Base-by-base conservation (phyloP, 2,113 vertebrate genomes). In the Rallus limicola region DNA sequence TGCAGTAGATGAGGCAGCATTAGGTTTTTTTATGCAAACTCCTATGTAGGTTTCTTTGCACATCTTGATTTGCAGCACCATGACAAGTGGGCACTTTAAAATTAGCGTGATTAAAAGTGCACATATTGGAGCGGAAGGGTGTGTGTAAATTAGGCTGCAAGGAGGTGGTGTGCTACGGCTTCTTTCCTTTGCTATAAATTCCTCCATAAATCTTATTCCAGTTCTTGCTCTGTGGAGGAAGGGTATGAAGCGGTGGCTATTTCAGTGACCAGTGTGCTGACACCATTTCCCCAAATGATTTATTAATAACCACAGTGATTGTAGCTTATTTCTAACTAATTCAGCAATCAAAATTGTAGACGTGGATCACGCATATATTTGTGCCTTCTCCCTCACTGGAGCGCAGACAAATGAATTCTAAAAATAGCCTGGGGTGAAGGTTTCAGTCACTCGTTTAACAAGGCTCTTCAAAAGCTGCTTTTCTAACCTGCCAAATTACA, bases 341-440 rank as follows among this genome's bases (percentile, higher is more conserved):
- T 76, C 92, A 93, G 70, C 83, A 78, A 71, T 86, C 36, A 86
- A 26, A 63, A 86, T 78, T 78, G 75, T 55, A 52, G 44, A 31
- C 52, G 9, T 65, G 71, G 62, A 60, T 82, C 62, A 17, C 10
- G 62, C 85, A 68, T 87, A 36, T 21, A 48, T 93, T 69, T 87
- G 82, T 92, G 75, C 63, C 62, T 90, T 84, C 36, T 53, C 85
- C 83, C 58, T 89, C 21, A 10, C 82, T 82, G 75, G 62, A 65
- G 53, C 44, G 75, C 53, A 75, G 93, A 89, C 56, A 87, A 91
- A 91, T 90, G 56, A 60, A 90, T 94, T 94, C 82, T 88, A 85
- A 93, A 93, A 96, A 82, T 76, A 90, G 88, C 93, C 78, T 64
- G 58, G 44, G 90, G 88, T 95, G 85, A 94, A 71, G 79, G 92